phyloP scores from a whole-genome alignment of 2,113 vertebrate genomes.

The Ciconia maguari region DNA sequence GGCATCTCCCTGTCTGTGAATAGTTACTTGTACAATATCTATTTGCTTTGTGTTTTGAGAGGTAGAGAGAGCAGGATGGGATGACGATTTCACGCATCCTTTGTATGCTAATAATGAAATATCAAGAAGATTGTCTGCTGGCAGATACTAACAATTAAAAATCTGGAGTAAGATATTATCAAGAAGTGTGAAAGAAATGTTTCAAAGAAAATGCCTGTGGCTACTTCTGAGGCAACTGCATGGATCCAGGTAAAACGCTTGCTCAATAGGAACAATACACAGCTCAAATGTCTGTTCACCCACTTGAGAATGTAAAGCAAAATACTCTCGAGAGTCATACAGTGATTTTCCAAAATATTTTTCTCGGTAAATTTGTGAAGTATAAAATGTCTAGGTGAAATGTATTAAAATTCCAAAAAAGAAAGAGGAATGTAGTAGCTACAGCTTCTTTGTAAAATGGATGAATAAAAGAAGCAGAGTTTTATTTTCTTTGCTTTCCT shows the following conservation, averaged over 20 bases:
- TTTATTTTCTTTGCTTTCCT: background rate
- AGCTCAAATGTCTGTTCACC: background rate
- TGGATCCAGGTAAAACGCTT: background rate
- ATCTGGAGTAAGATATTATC: background rate
- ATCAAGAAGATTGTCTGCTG: background rate
- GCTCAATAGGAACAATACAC: background rate
- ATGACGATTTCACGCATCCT: background rate
- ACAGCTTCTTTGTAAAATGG: background rate
- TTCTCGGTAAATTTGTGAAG: background rate
- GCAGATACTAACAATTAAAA: background rate
- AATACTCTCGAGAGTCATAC: background rate
- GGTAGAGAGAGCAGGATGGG: background rate
- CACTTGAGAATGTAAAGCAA: background rate
- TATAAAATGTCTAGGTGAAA: background rate
- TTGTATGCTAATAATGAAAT: background rate
- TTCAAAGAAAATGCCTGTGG: background rate
- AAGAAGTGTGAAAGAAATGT: background rate
- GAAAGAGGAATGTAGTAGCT: background rate
- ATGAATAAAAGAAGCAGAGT: background rate
- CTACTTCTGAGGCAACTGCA: background rate
- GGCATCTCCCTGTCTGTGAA: background rate
- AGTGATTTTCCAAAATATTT: background rate
- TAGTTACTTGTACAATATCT: background rate
- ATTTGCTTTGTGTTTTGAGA: background rate
- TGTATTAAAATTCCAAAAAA: background rate